phyloP scores from a whole-genome alignment of 2,797 vertebrate species.

The Acipenser oxyrinchus region DNA sequence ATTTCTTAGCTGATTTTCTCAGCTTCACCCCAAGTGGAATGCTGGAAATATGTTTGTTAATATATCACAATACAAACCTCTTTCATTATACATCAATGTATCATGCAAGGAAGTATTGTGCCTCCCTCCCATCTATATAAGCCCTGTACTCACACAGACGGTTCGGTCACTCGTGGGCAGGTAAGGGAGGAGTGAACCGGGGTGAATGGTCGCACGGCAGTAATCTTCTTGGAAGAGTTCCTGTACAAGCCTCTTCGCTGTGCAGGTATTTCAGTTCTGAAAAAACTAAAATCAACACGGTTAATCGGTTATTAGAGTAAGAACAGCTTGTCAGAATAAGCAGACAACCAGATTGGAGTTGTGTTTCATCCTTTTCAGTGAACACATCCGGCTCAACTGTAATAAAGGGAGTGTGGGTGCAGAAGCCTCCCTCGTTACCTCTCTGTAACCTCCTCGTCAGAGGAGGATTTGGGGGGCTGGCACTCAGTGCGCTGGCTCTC shows the following conservation, averaged over 20 bases:
- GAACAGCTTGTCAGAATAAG: no score
- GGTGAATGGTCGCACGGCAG: constrained; percentile 42
- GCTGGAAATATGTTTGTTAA: no score
- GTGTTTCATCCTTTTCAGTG: no score
- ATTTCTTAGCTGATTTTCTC: no score
- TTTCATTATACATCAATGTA: no score
- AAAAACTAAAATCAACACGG: no score
- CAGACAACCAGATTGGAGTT: no score
- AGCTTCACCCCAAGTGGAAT: no score
- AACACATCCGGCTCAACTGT: background rate
- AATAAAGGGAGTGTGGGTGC: background rate
- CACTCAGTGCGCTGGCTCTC: constrained; percentile 29
- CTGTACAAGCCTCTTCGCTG: background rate
- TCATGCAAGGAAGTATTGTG: background rate
- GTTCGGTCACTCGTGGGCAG: constrained; percentile 28
- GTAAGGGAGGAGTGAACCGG: constrained; percentile 50
- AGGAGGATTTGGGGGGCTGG: constrained; percentile 28
- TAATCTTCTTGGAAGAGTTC: constrained; percentile 1
- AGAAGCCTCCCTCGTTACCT: constrained; percentile 15
- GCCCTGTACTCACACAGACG: constrained; percentile 39
- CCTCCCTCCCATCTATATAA: no score
- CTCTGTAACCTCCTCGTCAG: constrained; percentile 23
- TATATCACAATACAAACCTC: no score
- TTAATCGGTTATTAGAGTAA: no score
- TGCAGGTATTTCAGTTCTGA: constrained; percentile 8